Percentiles rank a stretch among this genome's conserved stretches.
Evolutionary conservation across 2,113 vertebrate species (phyloP).

Genomic region (Corynorhinus townsendii): DNA sequence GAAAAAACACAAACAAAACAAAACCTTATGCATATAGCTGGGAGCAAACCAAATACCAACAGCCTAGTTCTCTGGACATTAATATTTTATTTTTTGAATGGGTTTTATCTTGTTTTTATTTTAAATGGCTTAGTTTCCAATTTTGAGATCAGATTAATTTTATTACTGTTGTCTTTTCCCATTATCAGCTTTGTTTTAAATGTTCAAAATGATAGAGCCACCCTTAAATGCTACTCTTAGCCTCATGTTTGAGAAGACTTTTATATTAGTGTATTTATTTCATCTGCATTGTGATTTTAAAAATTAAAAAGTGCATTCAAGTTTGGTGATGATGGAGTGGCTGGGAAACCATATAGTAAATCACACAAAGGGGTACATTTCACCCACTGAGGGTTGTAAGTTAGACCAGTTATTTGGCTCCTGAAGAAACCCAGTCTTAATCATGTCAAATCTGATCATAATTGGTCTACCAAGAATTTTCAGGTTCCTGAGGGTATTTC

Average conservation of each 20-base stretch:
- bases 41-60: rapidly evolving
- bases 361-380: no score
- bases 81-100: background rate
- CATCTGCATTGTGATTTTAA: background rate
- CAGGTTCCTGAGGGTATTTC: rapidly evolving
- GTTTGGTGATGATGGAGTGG: background rate
- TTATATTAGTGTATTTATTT: background rate
- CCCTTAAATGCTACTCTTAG: rapidly evolving
- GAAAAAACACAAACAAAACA: background rate
- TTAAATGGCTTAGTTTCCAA: background rate
- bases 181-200: background rate
- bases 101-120: background rate
- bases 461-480: rapidly evolving
- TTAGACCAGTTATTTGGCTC: background rate
- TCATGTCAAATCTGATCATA: background rate
- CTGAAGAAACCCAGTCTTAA: background rate
- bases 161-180: background rate
- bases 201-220: background rate
- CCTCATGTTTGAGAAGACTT: background rate
- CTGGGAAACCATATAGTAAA: rapidly evolving
- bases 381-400: rapidly evolving
- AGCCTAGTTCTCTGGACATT: background rate
- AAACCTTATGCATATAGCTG: rapidly evolving
- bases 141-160: background rate
- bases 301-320: background rate